Conservation (phyloP, 2,113 vertebrate genomes). For the Pangasianodon hypophthalmus region DNA sequence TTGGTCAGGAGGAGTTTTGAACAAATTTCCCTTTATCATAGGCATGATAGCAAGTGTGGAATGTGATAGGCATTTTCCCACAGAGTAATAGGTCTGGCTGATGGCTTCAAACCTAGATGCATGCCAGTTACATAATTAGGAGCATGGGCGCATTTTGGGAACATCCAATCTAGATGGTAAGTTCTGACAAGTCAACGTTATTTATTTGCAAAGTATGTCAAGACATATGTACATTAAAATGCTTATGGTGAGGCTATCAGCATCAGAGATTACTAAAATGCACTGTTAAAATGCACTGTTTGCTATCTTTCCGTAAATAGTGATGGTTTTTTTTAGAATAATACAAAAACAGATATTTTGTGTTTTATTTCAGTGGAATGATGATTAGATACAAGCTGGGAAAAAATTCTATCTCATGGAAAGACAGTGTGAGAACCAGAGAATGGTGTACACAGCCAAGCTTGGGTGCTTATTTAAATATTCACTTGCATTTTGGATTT, state of each 20-base stretch:
- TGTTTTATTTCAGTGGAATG: conserved; percentile 57
- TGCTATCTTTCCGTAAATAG: neutral
- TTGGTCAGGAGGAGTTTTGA: conserved; percentile 71
- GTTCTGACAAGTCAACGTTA: conserved; percentile 47
- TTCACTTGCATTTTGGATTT: conserved; percentile 56
- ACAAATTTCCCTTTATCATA: conserved; percentile 78
- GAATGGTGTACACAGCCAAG: conserved; percentile 58
- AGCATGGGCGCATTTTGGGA: conserved; percentile 43
- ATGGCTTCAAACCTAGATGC: conserved; percentile 50
- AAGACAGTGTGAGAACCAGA: conserved; percentile 63
- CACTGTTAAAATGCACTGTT: conserved; percentile 1
- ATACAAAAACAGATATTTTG: neutral
- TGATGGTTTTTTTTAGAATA: neutral
- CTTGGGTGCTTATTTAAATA: conserved; percentile 59
- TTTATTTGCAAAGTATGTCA: neutral
- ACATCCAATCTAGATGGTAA: conserved; percentile 74
- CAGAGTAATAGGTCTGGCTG: conserved; percentile 56
- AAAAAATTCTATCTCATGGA: conserved; percentile 58
- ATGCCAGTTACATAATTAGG: conserved; percentile 22
- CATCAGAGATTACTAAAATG: neutral
- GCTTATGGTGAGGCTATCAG: neutral
- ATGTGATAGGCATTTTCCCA: conserved; percentile 66
- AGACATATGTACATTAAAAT: neutral
- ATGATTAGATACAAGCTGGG: conserved; percentile 56
- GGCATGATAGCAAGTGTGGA: conserved; percentile 74